Evolutionary conservation across 2,797 vertebrate species (phyloP), one percentile per base, ranked within the genome.

Genomic region (Kryptopterus vitreolus): DNA sequence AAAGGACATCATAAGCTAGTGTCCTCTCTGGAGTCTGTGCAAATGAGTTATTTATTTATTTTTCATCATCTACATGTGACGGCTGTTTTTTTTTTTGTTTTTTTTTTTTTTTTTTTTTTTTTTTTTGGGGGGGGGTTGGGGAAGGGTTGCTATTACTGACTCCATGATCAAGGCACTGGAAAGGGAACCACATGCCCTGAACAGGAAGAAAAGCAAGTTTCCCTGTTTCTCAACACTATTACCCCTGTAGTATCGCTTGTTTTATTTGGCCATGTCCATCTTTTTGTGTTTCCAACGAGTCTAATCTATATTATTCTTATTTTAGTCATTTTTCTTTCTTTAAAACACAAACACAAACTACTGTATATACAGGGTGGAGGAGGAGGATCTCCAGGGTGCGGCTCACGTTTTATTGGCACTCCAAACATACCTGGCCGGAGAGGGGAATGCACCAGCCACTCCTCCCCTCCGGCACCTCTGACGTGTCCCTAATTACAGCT

Each of bases 401-500:
- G 72, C 69, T 65, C 75, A 80, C 85, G 84, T 81, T 80, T 82
- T 84, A 87, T 84, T 72, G 78, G 62, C 78, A 48, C 62, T 87
- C 65, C 46, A n/a, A 73, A 82, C 88, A 87, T 92, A 90, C 90
- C 89, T 90, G 86, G 65, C 75, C 50, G 61, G 81, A 85, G 86
- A 88, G 18, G 83, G 85, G 87, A 90, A 90, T 87, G 86, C 78
- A 80, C 85, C n/a, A 68, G 71, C 85, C 70, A 43, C 88, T 72
- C 88, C 87, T 88, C 81, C 76, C 10, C 52, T 33, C 53, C 81
- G 50, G 83, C 88, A 86, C 89, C 87, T 86, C 88, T 90, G 85
- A 81, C 46, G 77, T 81, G 59, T 58, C 50, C 82, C 82, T 92
- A 91, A 92, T 92, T 89, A 79, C 71, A 90, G 82, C 61, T 58